Conservation (phyloP, 1,140 invertebrate species). For the Subanguina moxae region DNA sequence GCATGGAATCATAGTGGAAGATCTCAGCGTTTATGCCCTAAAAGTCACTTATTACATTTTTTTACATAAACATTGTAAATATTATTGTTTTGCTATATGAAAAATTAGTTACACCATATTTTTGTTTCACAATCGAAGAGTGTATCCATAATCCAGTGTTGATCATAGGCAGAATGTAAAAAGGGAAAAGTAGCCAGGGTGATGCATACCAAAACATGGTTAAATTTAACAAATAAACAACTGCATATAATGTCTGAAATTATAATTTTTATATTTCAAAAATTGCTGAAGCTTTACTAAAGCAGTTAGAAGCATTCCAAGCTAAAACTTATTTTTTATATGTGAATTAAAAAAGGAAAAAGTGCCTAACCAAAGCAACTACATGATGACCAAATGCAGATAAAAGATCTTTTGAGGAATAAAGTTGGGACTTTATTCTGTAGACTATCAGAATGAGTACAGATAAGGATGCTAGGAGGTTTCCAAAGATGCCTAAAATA, state of each 20-base stretch:
- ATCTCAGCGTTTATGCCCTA: slow-evolving; percentile 38
- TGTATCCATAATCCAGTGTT: slow-evolving; percentile 44
- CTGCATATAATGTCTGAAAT: too few relatives aligned
- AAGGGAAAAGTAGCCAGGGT: slow-evolving; percentile 52
- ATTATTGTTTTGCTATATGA: too few relatives aligned
- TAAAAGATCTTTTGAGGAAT: slow-evolving; percentile 29
- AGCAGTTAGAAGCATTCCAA: slow-evolving; percentile 44
- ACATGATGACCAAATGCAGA: slow-evolving; percentile 20
- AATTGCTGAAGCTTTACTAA: too few relatives aligned
- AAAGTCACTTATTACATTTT: too few relatives aligned
- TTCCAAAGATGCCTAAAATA: slow-evolving; percentile 39
- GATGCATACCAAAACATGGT: slow-evolving; percentile 55
- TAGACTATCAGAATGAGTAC: slow-evolving; percentile 37
- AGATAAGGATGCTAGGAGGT: slow-evolving; percentile 20
- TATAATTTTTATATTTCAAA: too few relatives aligned
- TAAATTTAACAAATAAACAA: slow-evolving; percentile 36
- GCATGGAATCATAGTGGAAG: slow-evolving; percentile 52
- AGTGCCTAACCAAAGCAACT: slow-evolving; percentile 9
- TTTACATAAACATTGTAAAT: too few relatives aligned
- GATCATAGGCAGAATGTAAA: slow-evolving; percentile 56
- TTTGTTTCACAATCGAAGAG: slow-evolving; percentile 27
- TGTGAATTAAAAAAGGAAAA: slow-evolving; percentile 58
- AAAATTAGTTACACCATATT: neutral
- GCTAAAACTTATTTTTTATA: slow-evolving; percentile 41
- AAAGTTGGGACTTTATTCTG: slow-evolving; percentile 25